Evolutionary conservation across 2,113 vertebrate genomes (phyloP).

Genomic region (Peromyscus maniculatus): DNA sequence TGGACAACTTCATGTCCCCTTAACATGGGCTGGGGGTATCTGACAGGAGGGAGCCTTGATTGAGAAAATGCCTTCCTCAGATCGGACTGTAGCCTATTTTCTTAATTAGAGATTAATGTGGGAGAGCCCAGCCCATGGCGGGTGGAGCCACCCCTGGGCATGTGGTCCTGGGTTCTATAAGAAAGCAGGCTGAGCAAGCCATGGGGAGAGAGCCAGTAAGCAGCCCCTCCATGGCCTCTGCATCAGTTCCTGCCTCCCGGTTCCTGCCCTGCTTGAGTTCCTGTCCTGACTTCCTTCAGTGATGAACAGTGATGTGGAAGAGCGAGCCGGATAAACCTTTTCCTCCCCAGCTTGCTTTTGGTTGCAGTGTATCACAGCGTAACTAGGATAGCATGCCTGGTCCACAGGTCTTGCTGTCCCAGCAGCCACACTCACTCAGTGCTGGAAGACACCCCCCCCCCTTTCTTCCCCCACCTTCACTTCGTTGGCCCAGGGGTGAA

Average conservation of each 20-base stretch:
- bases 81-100: background rate
- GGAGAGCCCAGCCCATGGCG: background rate
- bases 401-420: accelerated
- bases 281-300: background rate
- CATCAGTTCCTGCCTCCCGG: background rate
- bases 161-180: background rate
- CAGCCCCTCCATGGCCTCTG: background rate
- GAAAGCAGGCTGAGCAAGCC: background rate
- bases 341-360: background rate
- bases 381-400: background rate
- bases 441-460: background rate
- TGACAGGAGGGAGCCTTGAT: background rate
- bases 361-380: background rate
- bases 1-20: background rate
- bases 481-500: background rate
- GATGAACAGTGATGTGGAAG: background rate
- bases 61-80: background rate
- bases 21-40: background rate
- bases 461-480: background rate
- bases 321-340: background rate
- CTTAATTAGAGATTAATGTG: background rate
- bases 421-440: accelerated
- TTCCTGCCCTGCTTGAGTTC: background rate
- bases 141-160: background rate
- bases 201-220: background rate